Conservation (phyloP, 2,888 invertebrate species). For the Lasiommata megera region DNA sequence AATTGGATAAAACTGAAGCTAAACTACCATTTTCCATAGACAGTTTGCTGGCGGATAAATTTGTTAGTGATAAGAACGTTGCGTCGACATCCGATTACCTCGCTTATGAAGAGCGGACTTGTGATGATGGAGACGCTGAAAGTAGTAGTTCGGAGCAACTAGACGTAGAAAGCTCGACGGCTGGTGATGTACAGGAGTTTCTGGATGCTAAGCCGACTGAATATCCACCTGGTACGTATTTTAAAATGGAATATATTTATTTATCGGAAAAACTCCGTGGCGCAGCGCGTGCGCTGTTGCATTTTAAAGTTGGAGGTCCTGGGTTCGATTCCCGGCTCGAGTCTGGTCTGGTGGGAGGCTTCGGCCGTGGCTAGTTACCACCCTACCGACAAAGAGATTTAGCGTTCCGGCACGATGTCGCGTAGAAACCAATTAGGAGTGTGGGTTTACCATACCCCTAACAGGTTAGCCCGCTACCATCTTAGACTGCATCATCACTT, state of each 20-base stretch:
- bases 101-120: conserved; percentile 38
- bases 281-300: no score
- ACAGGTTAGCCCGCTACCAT: no score
- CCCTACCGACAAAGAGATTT: no score
- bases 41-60: conserved; percentile 64
- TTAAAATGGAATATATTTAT: not conserved
- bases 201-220: conserved; percentile 51
- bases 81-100: conserved; percentile 29
- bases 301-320: no score
- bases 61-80: conserved; percentile 38
- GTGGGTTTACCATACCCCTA: no score
- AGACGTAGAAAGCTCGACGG: conserved; percentile 64
- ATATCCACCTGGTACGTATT: conserved; percentile 62
- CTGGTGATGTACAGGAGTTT: conserved; percentile 57
- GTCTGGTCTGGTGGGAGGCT: no score
- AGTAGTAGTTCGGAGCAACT: conserved; percentile 62
- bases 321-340: no score
- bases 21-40: conserved; percentile 72
- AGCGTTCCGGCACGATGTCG: no score
- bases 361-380: no score
- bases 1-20: conserved; percentile 52
- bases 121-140: conserved; percentile 37
- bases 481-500: no score
- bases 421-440: no score
- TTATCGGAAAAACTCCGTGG: no score